Evolutionary conservation across 2,113 vertebrate species (phyloP), one percentile per base, ranked within the genome.

Genomic region (Nicator chloris): DNA sequence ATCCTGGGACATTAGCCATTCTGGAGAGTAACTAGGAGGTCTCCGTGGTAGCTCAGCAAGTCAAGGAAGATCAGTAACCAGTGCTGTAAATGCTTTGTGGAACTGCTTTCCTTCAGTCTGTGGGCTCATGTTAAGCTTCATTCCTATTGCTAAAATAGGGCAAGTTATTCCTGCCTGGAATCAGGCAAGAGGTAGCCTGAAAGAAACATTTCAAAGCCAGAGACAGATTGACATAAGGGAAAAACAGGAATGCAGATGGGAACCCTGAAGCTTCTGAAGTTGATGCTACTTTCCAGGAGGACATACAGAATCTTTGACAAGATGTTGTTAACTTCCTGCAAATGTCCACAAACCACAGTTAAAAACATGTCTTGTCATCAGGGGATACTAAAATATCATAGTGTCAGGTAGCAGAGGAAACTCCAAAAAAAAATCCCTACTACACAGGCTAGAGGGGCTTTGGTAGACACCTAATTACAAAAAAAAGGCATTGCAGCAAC

Each of bases 361-460:
- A 66, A 84, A 71, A 82, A 91, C 7, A 14, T 51, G 8, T 40
- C 33, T 63, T 77, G 30, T 59, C 50, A 37, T 56, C 18, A 31
- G 12, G 5, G 9, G 16, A 84, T 57, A 40, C 33, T 37, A 82
- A 70, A 81, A 64, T 49, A 77, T 11, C 23, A 12, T 7, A 47
- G 30, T 35, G 42, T 31, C 51, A 85, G 21, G 28, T n/a, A 76
- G 35, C 24, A 86, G 50, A 80, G 24, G 51, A 88, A 92, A 78
- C 15, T 19, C 71, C 11, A 68, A 72, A 71, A 78, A 78, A 57
- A 18, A 7, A 0, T 0, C 0, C 2, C 10, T 39, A 15, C 16
- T 53, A 27, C 7, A 22, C 2, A 35, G 37, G 27, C 24, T 44
- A 56, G 30, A 63, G 8, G 6, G 47, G 16, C 35, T 91, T 59